These are phyloP conservation scores for Amblyteles armatorius DNA, from an alignment of 2,888 invertebrate species.

Conservation along the genomic window DNA sequence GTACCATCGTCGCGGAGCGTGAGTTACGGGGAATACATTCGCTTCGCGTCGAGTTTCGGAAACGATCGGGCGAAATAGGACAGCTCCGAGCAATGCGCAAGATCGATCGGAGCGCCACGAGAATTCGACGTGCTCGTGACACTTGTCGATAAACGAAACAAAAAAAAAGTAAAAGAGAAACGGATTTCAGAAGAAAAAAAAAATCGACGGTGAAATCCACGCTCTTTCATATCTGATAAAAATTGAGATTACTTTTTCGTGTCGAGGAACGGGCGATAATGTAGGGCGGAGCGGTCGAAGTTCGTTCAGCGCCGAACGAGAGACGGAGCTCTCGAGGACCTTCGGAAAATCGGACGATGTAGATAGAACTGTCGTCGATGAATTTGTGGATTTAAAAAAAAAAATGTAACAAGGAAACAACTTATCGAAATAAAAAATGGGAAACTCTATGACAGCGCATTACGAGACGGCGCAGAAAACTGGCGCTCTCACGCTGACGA, in stretches of 20 bases:
- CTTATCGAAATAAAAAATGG: conserved; percentile 87
- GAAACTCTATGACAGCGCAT: conserved; percentile 94
- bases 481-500: conserved; percentile 95
- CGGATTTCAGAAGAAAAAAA: not conserved
- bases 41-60: not conserved
- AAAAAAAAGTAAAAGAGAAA: not conserved
- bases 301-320: too few relatives aligned
- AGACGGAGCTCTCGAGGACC: too few relatives aligned
- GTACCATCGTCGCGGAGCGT: not conserved
- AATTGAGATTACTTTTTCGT: too few relatives aligned
- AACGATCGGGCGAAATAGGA: not conserved
- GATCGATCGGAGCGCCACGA: conserved; percentile 65
- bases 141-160: conserved; percentile 54
- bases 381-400: not conserved
- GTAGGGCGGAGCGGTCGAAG: too few relatives aligned
- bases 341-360: not conserved
- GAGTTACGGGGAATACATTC: not conserved
- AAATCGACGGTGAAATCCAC: not conserved
- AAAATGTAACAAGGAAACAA: not conserved
- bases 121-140: conserved; percentile 73
- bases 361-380: not conserved
- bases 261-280: too few relatives aligned
- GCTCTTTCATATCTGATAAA: too few relatives aligned
- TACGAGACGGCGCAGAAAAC: conserved; percentile 98
- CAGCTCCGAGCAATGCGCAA: conserved; percentile 34